Percentiles rank a stretch among this genome's conserved stretches.
These are phyloP conservation scores for Charanyca ferruginea DNA, from an alignment of 2,888 invertebrate genomes.

Conservation along the genomic window DNA sequence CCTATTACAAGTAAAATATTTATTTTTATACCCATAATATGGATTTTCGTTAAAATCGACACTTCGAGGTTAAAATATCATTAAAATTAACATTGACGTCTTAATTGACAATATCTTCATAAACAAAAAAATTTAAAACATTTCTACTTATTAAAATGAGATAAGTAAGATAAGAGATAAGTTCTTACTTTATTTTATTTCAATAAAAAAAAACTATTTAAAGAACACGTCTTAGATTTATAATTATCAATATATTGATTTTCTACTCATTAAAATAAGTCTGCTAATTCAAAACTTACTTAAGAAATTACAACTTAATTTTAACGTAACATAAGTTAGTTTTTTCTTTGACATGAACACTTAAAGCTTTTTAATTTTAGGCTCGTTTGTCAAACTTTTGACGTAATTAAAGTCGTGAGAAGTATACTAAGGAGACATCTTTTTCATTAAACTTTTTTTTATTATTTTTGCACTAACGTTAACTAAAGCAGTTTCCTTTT, in stretches of 20 bases:
- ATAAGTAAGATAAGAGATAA: no score
- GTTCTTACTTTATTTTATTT: conserved; percentile 7
- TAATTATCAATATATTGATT: conserved; percentile 20
- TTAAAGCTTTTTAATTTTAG: conserved; percentile 88
- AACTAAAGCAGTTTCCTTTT: conserved; percentile 35
- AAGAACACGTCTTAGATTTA: conserved; percentile 21
- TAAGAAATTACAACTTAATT: conserved; percentile 29
- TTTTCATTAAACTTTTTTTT: conserved; percentile 47
- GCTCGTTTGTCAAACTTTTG: conserved; percentile 70
- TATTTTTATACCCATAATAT: conserved; percentile 32
- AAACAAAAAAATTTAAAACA: background rate
- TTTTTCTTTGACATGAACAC: conserved; percentile 85
- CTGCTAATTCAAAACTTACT: conserved; percentile 22
- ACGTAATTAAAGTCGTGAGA: conserved; percentile 63
- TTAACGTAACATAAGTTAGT: conserved; percentile 40
- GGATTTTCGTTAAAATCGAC: conserved; percentile 43
- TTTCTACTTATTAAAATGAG: conserved; percentile 7
- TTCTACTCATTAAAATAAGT: conserved; percentile 16
- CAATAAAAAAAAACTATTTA: conserved; percentile 1
- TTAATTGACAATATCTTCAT: conserved; percentile 50
- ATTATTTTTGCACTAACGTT: conserved; percentile 46
- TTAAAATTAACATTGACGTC: conserved; percentile 43
- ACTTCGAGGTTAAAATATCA: conserved; percentile 38
- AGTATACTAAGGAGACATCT: conserved; percentile 53
- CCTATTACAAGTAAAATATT: conserved; percentile 27